Base-by-base conservation (phyloP, 64 coral and sea anemone genomes). In the Hydrozoanthus tunicans region DNA sequence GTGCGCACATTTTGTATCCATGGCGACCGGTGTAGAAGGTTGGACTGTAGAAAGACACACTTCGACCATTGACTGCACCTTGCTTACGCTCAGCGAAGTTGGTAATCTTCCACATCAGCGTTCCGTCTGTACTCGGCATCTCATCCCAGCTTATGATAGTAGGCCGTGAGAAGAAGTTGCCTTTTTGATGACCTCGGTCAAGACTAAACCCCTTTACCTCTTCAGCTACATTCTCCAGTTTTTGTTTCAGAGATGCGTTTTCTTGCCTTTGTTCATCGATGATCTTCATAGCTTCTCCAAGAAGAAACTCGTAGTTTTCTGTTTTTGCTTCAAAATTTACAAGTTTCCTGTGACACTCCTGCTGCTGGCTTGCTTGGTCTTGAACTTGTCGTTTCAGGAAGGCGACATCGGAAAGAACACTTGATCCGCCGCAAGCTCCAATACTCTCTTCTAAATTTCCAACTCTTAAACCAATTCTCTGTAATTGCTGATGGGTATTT, bases 321-420 rank as follows among this genome's bases (percentile, higher is more conserved):
- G 12, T 57, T 78, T 78, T 78, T 56, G 25, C 76, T 78, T 78
- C 76, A 77, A 77, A 4, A 14, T 77, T 77, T 11, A 54, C 43
- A 54, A 51, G 6, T 54, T 77, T 77, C 9, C 74, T 77, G 10
- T 6, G 5, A 43, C 32, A 43, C 32, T 73, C 70, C 23, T 73
- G 70, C 13, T 25, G 15, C 8, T 73, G 70, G 70, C 2, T 77
- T 77, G 27, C 26, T 4, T 77, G 27, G 3, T 54, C 74, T 77
- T 14, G 43, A 53, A 53, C 9, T 26, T 53, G 32, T 11, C 9
- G 10, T 77, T 53, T 77, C 1, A 77, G 52, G 9, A 54, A 11
- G 32, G 3, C 70, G 3, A 77, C 4, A 77, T 77, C 74, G 4
- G 74, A 53, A 77, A 0, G 3, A 10, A 26, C 9, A 9, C 54